phyloP scores from a whole-genome alignment of 2,113 vertebrate species.

The Coturnix japonica region DNA sequence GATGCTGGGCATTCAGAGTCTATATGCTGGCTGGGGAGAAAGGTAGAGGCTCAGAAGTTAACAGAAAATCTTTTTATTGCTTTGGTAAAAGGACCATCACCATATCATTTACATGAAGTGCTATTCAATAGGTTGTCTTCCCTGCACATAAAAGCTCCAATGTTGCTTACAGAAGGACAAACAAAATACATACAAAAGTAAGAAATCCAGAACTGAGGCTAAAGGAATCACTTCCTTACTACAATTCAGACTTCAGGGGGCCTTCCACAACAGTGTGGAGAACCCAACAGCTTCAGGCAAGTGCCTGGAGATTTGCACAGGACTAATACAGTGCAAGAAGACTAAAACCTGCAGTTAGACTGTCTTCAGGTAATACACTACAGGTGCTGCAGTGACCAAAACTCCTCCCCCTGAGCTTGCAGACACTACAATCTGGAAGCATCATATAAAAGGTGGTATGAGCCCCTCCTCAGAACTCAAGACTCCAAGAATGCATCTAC shows the following conservation, averaged over 20 bases:
- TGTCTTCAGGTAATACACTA: background rate
- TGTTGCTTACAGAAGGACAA: background rate
- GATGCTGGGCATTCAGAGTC: background rate
- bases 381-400: background rate
- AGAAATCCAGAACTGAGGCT: background rate
- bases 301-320: accelerated
- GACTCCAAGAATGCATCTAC: background rate
- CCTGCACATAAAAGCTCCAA: background rate
- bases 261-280: background rate
- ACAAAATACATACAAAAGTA: background rate
- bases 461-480: background rate
- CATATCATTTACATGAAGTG: background rate
- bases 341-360: background rate
- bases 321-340: background rate
- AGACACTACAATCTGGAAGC: background rate
- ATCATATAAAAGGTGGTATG: background rate
- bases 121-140: background rate
- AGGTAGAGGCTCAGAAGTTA: background rate
- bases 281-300: background rate
- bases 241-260: background rate
- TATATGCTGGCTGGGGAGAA: background rate
- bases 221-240: background rate
- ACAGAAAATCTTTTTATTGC: background rate
- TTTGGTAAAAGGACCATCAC: background rate
- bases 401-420: background rate